A percentile compares a stretch with the other conserved stretches of the same genome.
phyloP scores from a whole-genome alignment of 2,113 vertebrate species.

The Eublepharis macularius region DNA sequence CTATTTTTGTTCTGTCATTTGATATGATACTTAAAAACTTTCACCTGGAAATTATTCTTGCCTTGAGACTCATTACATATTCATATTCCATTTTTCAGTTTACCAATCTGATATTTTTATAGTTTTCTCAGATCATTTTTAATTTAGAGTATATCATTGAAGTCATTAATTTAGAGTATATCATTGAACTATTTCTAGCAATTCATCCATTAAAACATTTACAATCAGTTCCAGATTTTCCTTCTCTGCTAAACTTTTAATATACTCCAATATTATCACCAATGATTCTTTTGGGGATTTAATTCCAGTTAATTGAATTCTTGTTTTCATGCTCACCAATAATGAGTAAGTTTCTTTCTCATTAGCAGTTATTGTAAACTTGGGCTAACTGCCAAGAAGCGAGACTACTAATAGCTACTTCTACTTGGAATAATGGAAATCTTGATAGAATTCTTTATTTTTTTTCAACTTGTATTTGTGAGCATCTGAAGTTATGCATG shows the following conservation, averaged over 20 bases:
- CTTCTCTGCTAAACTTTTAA: neutral
- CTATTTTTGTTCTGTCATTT: neutral
- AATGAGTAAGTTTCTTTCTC: neutral
- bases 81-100: neutral
- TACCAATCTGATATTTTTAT: neutral
- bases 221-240: neutral
- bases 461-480: neutral
- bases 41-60: neutral
- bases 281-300: neutral
- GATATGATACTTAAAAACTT: too few species aligned
- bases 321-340: neutral
- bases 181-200: neutral
- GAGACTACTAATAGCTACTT: neutral
- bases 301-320: neutral
- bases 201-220: neutral
- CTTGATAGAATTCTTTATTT: neutral
- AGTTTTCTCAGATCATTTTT: neutral
- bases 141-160: neutral
- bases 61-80: neutral
- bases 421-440: neutral
- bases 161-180: neutral
- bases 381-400: neutral
- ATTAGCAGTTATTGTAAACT: neutral
- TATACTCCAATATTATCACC: neutral
- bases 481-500: neutral